These are phyloP conservation scores for Empidonax traillii DNA, from an alignment of 2,113 vertebrate species.

Conservation along the genomic window DNA sequence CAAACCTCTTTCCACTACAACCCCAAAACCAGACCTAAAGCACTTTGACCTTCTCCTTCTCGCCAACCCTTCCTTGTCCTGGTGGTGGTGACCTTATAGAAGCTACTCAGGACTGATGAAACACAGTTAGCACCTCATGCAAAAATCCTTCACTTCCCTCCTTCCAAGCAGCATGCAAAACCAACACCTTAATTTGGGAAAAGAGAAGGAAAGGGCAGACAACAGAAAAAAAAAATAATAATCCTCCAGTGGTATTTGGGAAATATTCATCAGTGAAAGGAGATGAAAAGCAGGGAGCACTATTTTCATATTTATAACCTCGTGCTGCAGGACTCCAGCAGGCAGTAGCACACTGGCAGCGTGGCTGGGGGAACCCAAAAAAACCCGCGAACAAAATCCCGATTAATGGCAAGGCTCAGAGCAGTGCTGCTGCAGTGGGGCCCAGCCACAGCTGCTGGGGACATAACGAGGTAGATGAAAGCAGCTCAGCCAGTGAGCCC, in stretches of 20 bases:
- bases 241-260: background rate
- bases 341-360: background rate
- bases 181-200: background rate
- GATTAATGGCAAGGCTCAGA: constrained; percentile 58
- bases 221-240: background rate
- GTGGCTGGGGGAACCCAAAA: constrained; percentile 8
- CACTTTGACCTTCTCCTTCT: background rate
- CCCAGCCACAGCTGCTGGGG: constrained; percentile 11
- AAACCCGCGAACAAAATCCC: constrained; percentile 11
- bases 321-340: constrained; percentile 4
- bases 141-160: background rate
- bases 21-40: background rate
- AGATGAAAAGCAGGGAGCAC: background rate
- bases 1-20: background rate
- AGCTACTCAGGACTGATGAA: background rate
- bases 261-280: background rate
- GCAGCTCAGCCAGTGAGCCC: background rate
- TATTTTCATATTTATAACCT: constrained; percentile 51
- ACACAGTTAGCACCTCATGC: background rate
- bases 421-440: constrained; percentile 32
- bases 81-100: background rate
- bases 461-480: constrained; percentile 69
- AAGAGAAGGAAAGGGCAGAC: background rate
- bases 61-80: background rate
- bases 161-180: background rate